Base-by-base conservation (phyloP, 2,797 vertebrate species). In the Enteromius trimaculatus region DNA sequence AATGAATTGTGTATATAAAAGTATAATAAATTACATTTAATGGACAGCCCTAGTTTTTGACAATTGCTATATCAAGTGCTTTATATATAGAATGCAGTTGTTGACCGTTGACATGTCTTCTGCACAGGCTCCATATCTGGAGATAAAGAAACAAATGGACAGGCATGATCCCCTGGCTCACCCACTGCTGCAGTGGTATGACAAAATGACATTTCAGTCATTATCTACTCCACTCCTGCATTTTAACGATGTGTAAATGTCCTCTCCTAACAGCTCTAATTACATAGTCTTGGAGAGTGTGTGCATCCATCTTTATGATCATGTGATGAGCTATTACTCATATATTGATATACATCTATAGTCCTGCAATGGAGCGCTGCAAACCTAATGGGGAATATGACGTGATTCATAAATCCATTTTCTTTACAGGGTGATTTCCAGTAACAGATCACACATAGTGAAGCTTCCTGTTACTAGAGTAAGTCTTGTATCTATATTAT, bases 121-220 rank as follows among this genome's bases (percentile, higher is more conserved):
- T 82, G 92, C 91, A 80, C 90, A 97, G 96, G 96, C 96, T 88
- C 95, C 96, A 77, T 97, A 97, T 89, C 92, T 97, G 93, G 96
- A 97, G 94, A 96, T 97, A 89, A 97, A 97, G 93, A 97, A 96
- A 89, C 96, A 97, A 92, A 97, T 97, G 96, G 96, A 97, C 92
- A 97, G 95, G 93, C 95, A 96, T 87, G 96, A 97, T 80, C 94
- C 96, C 0, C 92, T 97, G 90, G 96, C 96, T 83, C 96, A 97
- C 90, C 96, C 96, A 53, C 91, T 97, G 85, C 93, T 97, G 85
- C 96, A 97, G 85, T 97, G 96, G 96, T 96, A 95, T 84, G 78
- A 80, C 64, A 39, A 4, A 39, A 47, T 69, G 37, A 42, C 39
- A 83, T 51, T 69, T 82, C 16, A 66, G 44, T 17, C 47, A 55